A percentile compares a stretch with the other conserved stretches of the same genome.
Evolutionary conservation across 2,113 vertebrate genomes (phyloP).

Genomic region (Uria lomvia): DNA sequence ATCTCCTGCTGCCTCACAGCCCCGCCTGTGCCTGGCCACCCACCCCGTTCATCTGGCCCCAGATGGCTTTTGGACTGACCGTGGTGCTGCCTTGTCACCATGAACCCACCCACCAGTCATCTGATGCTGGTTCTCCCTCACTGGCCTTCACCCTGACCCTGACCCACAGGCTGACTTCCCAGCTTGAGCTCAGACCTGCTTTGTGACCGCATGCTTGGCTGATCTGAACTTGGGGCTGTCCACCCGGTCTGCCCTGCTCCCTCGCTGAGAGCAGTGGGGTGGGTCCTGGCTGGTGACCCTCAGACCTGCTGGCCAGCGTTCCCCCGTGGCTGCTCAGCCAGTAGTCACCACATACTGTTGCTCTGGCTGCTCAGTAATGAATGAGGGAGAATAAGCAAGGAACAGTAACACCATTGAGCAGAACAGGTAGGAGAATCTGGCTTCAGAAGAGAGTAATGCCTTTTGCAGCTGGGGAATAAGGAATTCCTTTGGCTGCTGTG

Average conservation of each 20-base stretch:
- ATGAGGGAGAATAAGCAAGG: not conserved
- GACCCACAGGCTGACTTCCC: not conserved
- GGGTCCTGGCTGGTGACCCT: not conserved
- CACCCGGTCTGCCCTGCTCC: not conserved
- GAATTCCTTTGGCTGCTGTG: not conserved
- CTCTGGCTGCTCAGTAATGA: not conserved
- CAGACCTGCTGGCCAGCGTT: not conserved
- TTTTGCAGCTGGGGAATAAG: not conserved
- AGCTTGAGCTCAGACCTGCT: not conserved
- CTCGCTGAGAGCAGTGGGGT: not conserved
- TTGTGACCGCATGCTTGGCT: not conserved
- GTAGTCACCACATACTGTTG: not conserved
- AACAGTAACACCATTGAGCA: not conserved
- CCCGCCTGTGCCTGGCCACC: not conserved
- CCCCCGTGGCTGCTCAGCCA: not conserved
- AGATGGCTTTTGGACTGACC: no score
- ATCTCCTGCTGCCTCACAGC: not conserved
- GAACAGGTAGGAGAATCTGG: not conserved
- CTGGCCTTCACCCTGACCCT: not conserved
- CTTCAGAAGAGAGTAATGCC: not conserved
- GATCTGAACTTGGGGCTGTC: not conserved
- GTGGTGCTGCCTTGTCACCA: not conserved
- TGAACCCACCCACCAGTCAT: not conserved
- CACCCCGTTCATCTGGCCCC: accelerated
- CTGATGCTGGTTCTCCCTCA: not conserved